Evolutionary conservation across 2,888 invertebrate genomes (phyloP), one percentile per base, ranked within the genome.

Genomic region (Nomada hirtipes): DNA sequence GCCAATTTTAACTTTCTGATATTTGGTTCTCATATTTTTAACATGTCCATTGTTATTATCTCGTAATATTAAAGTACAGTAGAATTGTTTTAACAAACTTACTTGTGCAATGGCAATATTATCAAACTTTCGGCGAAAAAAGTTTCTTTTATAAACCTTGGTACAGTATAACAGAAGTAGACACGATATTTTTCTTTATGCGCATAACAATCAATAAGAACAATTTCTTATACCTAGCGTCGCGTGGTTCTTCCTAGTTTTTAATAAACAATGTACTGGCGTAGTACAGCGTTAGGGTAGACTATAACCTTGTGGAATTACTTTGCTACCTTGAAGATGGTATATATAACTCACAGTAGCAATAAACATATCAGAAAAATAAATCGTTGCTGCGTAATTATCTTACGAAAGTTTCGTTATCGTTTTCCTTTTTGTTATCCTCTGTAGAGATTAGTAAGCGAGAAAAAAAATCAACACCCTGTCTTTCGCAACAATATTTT

Each of bases 171-270:
- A n/a, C 10, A 11, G 36, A 11, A 29, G 26, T 44, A 42, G 47
- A 26, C 64, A 20, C 52, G 65, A 29, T 20, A 18, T 18, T 15
- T 60, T 82, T 52, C n/a, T 50, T 81, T 76, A 76, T 82, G 76
- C 72, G 65, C 72, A 23, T 11, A 42, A 67, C 68, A 52, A 82
- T 82, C 82, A 44, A 80, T 80, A 76, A 55, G 60, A 67, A 52
- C 36, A 23, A 69, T 47, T 69, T 53, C 36, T 70, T 57, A 26
- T 15, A 29, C 18, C 50, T 60, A 42, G 1, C 26, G 47, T 29
- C 73, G 26, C 52, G 29, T 57, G 42, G 55, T 63, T 20, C 26
- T 57, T 68, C 44, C 29, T 59, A 71, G 52, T 67, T 68, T 55
- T n/a, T 11, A 4, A 47, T 79, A 64, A 79, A 80, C 59, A 71